phyloP scores from a whole-genome alignment of 2,113 vertebrate genomes.

The Catharus bicknelli region DNA sequence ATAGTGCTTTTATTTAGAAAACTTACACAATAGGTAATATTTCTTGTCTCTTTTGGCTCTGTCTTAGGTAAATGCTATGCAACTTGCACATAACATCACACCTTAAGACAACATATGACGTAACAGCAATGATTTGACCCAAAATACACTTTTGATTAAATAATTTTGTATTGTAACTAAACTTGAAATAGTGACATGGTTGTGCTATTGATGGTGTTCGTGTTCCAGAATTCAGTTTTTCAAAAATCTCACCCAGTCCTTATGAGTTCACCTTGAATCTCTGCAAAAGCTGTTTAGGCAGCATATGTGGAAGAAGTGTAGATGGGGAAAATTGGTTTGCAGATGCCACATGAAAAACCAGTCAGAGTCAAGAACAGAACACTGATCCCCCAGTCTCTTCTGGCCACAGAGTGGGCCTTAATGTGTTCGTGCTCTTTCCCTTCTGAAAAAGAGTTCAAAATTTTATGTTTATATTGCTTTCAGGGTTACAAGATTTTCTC shows the following conservation, averaged over 20 bases:
- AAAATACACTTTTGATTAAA: neutral
- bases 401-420: neutral
- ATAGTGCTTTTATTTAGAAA: neutral
- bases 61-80: rapidly evolving
- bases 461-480: neutral
- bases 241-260: neutral
- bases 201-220: neutral
- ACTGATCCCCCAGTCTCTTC: neutral
- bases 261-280: neutral
- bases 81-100: neutral
- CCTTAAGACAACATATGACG: neutral
- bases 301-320: neutral
- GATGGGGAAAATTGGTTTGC: neutral
- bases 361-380: neutral
- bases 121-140: neutral
- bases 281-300: neutral
- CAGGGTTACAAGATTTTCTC: neutral
- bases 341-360: neutral
- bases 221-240: neutral
- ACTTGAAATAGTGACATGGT: neutral
- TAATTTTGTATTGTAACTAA: neutral
- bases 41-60: neutral
- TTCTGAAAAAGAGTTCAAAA: neutral
- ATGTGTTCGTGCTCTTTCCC: neutral
- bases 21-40: neutral